A percentile compares a stretch with the other conserved stretches of the same genome.
Evolutionary conservation across 1,140 invertebrate genomes (phyloP).

Genomic region (Pantala flavescens): DNA sequence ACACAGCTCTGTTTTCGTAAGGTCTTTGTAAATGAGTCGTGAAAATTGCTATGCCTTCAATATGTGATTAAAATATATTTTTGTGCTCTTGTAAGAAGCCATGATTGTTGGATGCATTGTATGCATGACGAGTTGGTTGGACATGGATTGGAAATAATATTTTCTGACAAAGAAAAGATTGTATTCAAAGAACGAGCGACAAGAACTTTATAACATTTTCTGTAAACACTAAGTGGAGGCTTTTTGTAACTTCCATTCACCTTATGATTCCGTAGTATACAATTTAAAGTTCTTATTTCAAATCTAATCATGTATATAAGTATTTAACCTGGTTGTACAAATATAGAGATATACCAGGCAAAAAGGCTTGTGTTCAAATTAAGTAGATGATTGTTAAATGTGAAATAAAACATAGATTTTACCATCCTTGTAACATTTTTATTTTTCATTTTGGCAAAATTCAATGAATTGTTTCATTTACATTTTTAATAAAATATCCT

Average conservation of each 20-base stretch:
- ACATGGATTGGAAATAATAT: background rate
- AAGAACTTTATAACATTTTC: slow-evolving; percentile 7
- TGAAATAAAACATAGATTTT: background rate
- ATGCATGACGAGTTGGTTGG: background rate
- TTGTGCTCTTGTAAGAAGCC: background rate
- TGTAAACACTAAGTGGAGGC: background rate
- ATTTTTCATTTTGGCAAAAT: background rate
- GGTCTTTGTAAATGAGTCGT: background rate
- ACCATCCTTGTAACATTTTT: background rate
- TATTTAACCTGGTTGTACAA: background rate
- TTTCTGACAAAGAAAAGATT: background rate
- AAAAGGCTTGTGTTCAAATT: background rate
- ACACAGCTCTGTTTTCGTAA: background rate
- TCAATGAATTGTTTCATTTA: background rate
- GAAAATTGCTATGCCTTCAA: slow-evolving; percentile 9
- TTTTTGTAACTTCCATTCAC: background rate
- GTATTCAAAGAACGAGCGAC: background rate
- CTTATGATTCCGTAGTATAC: background rate
- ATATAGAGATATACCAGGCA: background rate
- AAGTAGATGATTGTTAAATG: background rate
- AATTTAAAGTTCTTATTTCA: background rate
- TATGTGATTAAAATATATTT: slow-evolving; percentile 11
- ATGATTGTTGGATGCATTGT: background rate
- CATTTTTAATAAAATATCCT: slow-evolving; percentile 8
- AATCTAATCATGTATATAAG: background rate